Base-by-base conservation (phyloP, 2,888 invertebrate species). In the Euphydryas editha region DNA sequence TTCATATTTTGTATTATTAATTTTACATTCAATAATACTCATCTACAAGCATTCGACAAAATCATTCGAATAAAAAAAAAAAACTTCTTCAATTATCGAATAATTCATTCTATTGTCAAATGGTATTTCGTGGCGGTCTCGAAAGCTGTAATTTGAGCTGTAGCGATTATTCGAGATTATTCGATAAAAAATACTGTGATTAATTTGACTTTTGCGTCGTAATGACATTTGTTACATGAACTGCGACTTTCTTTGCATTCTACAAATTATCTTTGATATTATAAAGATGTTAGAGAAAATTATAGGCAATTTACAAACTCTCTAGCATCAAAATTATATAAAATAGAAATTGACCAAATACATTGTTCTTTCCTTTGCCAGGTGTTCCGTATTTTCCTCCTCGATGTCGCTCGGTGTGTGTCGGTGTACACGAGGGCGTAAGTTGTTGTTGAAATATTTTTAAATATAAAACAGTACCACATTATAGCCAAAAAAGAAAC, bases 181-280 rank as follows among this genome's bases (percentile, higher is more conserved):
- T 81, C 81, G 78, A 78, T 75, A 79, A 79, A 81, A 82, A 85
- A 79, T 73, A 78, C 78, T 74, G 80, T 82, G 74, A 84, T 82
- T 78, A 72, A 67, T 73, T 65, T 72, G 67, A 73, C 77, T 74
- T 86, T 86, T 83, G 85, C 80, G 83, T 62, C 72, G 78, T 86
- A 85, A 86, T 84, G 76, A 84, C 75, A 76, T 51, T n/a, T 6
- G 81, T 72, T 63, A 73, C 74, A 72, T 73, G 54, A 72, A 70
- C 66, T 64, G 76, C 74, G 76, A 79, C 81, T 81, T 81, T 82
- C 78, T 70, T 73, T 69, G 74, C 73, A 81, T 36, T 60, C 56
- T 56, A 65, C n/a, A 30, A 65, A 65, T 65, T 54, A 39, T 57
- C 15, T 58, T 18, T 18, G 39, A 36, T 46, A 44, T 62, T 60